Base-by-base conservation (phyloP, 2,797 vertebrate species). In the Sebastes wilsoni region DNA sequence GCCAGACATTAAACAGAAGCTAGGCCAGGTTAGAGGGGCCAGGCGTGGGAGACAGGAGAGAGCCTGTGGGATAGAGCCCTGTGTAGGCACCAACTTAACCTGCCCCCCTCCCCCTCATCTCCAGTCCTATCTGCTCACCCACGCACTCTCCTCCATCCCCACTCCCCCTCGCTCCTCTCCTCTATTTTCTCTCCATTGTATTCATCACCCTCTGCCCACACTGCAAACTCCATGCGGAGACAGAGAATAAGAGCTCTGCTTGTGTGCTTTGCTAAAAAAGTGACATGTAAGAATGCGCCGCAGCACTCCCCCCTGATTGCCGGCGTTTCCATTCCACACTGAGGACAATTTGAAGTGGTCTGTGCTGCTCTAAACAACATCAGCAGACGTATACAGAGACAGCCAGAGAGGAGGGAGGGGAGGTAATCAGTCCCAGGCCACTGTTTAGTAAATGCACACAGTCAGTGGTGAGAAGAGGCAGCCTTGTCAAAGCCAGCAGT, bases 61-160 rank as follows among this genome's bases (percentile, higher is more conserved):
- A 92, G 92, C 90, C 90, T 92, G 90, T 93, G 90, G 92, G 92
- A 94, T 91, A 91, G 87, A 88, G 89, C 74, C 91, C 91, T 92
- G 93, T 95, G 93, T 94, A 93, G 94, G 93, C 92, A 94, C 92
- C 87, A 89, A 87, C 88, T 94, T 93, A 94, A 93, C 90, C 90
- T 89, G 84, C 79, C 87, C 88, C 91, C 84, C 86, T 83, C 89
- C 87, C 83, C 88, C 90, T 88, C 88, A 89, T 89, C 91, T 87
- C 76, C 85, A 82, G 81, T 90, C 93, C 93, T 93, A 93, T 93
- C 91, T 92, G 89, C 87, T 92, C 93, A 91, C 94, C 93, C 94
- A 93, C 93, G 61, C 92, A 82, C 89, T 90, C 91, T 77, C 83
- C 88, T 90, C 89, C 89, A 87, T 89, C 89, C 90, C 88, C 88